A percentile compares a stretch with the other conserved stretches of the same genome.
Conservation (phyloP, 2,888 invertebrate genomes). For the Coenonympha glycerion region DNA sequence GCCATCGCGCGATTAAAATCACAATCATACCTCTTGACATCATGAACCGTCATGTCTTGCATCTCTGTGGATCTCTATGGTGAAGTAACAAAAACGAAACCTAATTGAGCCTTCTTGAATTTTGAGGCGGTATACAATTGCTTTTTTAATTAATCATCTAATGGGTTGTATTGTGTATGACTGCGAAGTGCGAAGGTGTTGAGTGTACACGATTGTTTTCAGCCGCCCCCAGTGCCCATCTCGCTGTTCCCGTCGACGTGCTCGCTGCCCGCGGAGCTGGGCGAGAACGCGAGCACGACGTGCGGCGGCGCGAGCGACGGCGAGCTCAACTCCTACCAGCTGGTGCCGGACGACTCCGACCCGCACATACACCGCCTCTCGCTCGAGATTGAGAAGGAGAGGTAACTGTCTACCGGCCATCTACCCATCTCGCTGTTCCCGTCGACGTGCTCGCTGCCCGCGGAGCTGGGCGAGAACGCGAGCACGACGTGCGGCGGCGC, state of each 20-base stretch:
- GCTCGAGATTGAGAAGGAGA: slow-evolving; percentile 94
- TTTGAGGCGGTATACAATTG: too few species aligned
- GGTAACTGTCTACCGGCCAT: too few species aligned
- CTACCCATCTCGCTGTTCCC: too few species aligned
- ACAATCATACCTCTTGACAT: too few species aligned
- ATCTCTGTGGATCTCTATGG: too few species aligned
- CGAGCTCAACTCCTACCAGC: slow-evolving; percentile 84
- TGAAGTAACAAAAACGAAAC: too few species aligned
- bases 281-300: slow-evolving; percentile 18
- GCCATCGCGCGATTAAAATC: too few species aligned
- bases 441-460: slow-evolving; percentile 78
- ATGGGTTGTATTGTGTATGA: too few species aligned
- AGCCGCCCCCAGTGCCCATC: slow-evolving; percentile 25
- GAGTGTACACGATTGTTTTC: not conserved
- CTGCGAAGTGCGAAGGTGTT: too few species aligned
- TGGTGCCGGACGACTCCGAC: slow-evolving; percentile 81
- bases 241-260: slow-evolving; percentile 78
- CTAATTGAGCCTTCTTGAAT: too few species aligned
- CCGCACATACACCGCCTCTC: slow-evolving; percentile 91
- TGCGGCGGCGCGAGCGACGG: slow-evolving; percentile 36
- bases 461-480: slow-evolving; percentile 58
- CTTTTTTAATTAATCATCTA: too few species aligned
- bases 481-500: slow-evolving; percentile 6
- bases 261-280: slow-evolving; percentile 77
- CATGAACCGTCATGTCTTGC: too few species aligned